Evolutionary conservation across 2,113 vertebrate species (phyloP).

Genomic region (Epinephelus fuscoguttatus): DNA sequence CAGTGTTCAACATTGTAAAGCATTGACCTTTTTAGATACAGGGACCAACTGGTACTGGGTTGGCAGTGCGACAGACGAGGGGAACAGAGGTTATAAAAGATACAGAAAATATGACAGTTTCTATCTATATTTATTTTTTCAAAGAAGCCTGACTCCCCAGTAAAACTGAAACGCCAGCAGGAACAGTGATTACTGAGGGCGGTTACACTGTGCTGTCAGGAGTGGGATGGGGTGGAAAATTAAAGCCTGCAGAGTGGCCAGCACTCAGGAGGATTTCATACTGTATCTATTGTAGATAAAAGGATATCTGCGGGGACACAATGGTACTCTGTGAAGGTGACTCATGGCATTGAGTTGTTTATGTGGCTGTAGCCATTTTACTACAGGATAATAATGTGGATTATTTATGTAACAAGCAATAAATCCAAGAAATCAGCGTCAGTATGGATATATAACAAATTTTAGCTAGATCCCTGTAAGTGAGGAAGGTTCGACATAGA

Average conservation of each 20-base stretch:
- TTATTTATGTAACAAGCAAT: conserved; percentile 3
- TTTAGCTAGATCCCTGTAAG: background rate
- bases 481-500: background rate
- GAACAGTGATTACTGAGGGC: conserved; percentile 20
- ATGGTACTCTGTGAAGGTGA: conserved; percentile 53
- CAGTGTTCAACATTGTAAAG: conserved; percentile 46
- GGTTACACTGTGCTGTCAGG: conserved; percentile 34
- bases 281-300: conserved; percentile 42
- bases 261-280: conserved; percentile 36
- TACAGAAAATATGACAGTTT: background rate
- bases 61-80: background rate
- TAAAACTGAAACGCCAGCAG: conserved; percentile 5
- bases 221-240: conserved; percentile 5
- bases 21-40: conserved; percentile 52
- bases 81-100: background rate
- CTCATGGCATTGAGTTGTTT: conserved; percentile 25
- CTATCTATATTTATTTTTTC: conserved; percentile 16
- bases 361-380: conserved; percentile 4
- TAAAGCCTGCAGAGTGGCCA: conserved; percentile 20
- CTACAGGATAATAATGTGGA: background rate
- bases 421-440: background rate
- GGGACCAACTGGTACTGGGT: conserved; percentile 4
- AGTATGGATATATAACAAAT: background rate
- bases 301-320: conserved; percentile 43
- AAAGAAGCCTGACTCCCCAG: background rate